Conservation (phyloP, 37 sponge, comb jelly and placozoan genomes). For the Spongilla lacustris region DNA sequence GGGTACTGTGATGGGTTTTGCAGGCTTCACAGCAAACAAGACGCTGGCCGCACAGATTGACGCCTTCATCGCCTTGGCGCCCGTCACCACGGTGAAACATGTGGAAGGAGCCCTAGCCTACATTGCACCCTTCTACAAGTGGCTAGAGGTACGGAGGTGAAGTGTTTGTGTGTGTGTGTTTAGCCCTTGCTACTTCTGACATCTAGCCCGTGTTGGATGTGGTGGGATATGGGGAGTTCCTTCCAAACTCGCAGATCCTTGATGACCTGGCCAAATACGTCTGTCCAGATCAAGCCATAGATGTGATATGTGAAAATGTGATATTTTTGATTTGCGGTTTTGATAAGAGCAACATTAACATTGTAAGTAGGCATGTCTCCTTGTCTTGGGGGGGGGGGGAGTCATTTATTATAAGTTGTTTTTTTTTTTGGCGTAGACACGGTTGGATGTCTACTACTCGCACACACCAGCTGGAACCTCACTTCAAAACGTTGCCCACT, state of each 20-base stretch:
- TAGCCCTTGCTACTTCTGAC: background rate
- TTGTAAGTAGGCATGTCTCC: slow-evolving; percentile 20
- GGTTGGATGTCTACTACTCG: slow-evolving; percentile 78
- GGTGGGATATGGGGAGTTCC: slow-evolving; percentile 76
- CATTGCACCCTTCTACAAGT: slow-evolving; percentile 43
- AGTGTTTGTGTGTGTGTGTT: background rate
- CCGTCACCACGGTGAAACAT: slow-evolving; percentile 70
- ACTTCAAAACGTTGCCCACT: slow-evolving; percentile 83
- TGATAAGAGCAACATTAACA: slow-evolving; percentile 62
- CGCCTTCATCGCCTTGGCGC: slow-evolving; percentile 82
- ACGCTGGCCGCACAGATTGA: slow-evolving; percentile 68
- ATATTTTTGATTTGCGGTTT: slow-evolving; percentile 86
- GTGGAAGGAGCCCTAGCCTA: slow-evolving; percentile 53
- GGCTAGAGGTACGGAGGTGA: slow-evolving; percentile 12
- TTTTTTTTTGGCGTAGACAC: slow-evolving; percentile 37
- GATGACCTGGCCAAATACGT: slow-evolving; percentile 36
- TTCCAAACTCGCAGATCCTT: slow-evolving; percentile 63
- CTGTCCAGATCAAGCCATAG: slow-evolving; percentile 36
- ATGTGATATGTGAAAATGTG: slow-evolving; percentile 73
- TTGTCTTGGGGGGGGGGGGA: too few relatives aligned
- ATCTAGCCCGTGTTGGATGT: slow-evolving; percentile 42
- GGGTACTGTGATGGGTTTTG: slow-evolving; percentile 92
- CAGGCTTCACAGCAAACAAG: slow-evolving; percentile 79
- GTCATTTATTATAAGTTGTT: too few relatives aligned
- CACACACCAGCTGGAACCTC: slow-evolving; percentile 97